phyloP scores from a whole-genome alignment of 2,797 vertebrate genomes.

The Pelobates cultripes region DNA sequence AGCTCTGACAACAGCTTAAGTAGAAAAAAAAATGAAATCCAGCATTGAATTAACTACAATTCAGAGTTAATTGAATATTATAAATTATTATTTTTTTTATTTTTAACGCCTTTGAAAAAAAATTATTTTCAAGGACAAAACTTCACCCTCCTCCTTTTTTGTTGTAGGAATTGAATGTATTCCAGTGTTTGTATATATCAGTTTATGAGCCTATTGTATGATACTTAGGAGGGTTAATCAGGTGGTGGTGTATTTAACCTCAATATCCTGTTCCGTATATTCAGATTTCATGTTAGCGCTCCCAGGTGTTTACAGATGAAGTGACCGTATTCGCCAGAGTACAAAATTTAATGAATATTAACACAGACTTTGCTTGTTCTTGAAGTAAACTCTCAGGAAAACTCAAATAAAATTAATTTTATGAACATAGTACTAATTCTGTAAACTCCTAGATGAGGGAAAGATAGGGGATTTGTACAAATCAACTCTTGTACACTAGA shows the following conservation, averaged over 20 bases:
- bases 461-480: constrained; percentile 53
- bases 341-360: constrained; percentile 55
- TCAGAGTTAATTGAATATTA: too few relatives aligned
- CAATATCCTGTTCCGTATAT: constrained; percentile 29
- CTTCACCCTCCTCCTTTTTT: background rate
- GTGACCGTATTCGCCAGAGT: constrained; percentile 48
- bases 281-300: constrained; percentile 15
- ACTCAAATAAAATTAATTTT: constrained; percentile 56
- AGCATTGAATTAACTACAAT: too few relatives aligned
- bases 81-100: too few relatives aligned
- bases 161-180: background rate
- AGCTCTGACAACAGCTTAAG: too few relatives aligned
- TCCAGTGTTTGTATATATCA: background rate
- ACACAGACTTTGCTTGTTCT: constrained; percentile 53
- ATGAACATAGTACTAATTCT: constrained; percentile 50
- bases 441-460: constrained; percentile 51
- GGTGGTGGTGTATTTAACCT: background rate
- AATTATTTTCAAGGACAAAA: background rate
- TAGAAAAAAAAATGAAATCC: too few relatives aligned
- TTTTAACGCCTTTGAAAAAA: too few relatives aligned
- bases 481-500: constrained; percentile 40
- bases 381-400: constrained; percentile 51
- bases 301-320: constrained; percentile 48
- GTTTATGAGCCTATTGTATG: background rate
- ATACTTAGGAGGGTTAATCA: background rate